Percentiles rank a stretch among this genome's conserved stretches.
Evolutionary conservation across 2,797 vertebrate species (phyloP).

Genomic region (Botia kubotai): DNA sequence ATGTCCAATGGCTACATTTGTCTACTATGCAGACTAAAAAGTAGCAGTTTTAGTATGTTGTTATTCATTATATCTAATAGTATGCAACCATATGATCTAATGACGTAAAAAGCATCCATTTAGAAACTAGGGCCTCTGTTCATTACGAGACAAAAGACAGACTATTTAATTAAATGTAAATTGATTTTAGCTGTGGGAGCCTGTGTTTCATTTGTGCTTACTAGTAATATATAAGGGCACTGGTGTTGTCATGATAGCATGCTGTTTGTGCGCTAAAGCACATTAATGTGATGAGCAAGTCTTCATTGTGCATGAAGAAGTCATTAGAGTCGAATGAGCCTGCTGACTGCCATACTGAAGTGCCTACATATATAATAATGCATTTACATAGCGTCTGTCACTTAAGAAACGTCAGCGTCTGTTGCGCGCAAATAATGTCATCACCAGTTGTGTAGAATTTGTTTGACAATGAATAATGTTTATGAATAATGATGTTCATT

Average conservation of each 20-base stretch:
- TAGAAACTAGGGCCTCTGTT: slow-evolving; percentile 24
- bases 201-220: slow-evolving; percentile 42
- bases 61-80: too few species aligned
- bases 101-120: neutral
- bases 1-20: too few species aligned
- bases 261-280: slow-evolving; percentile 41
- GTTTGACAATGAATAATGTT: neutral
- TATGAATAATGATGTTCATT: neutral
- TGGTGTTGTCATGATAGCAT: slow-evolving; percentile 46
- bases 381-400: slow-evolving; percentile 22
- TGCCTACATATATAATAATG: slow-evolving; percentile 27
- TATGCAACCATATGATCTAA: neutral
- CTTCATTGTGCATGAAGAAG: slow-evolving; percentile 32
- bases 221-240: slow-evolving; percentile 29
- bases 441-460: neutral
- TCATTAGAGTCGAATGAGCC: slow-evolving; percentile 46
- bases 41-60: too few species aligned
- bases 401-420: neutral
- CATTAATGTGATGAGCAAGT: slow-evolving; percentile 55
- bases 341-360: slow-evolving; percentile 46
- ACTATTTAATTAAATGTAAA: slow-evolving; percentile 56
- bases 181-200: slow-evolving; percentile 47
- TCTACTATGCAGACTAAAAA: too few species aligned
- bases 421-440: neutral
- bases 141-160: slow-evolving; percentile 36